Conservation (phyloP, 2,888 invertebrate genomes). For the Andricus quercusramuli region DNA sequence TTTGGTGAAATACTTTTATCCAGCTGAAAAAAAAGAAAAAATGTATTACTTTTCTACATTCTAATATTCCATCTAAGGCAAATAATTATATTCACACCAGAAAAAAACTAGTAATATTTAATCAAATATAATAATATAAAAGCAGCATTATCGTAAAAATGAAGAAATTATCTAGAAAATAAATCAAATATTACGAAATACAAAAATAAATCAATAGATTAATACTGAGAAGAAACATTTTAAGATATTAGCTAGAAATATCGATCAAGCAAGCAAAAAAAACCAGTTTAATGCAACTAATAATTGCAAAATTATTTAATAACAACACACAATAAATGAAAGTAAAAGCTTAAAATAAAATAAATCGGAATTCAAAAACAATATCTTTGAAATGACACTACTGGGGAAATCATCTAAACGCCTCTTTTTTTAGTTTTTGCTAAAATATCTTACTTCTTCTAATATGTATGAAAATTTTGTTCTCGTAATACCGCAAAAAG, state of each 20-base stretch:
- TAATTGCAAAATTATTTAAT: neutral
- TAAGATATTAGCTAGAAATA: neutral
- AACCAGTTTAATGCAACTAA: neutral
- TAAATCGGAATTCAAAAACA: neutral
- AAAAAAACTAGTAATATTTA: neutral
- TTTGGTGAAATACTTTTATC: constrained; percentile 70
- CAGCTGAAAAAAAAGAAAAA: constrained; percentile 63
- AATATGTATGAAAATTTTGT: too few species aligned
- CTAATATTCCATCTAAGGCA: constrained; percentile 34
- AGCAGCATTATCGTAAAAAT: neutral
- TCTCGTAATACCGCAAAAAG: too few species aligned
- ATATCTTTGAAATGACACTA: neutral
- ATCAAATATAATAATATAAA: neutral
- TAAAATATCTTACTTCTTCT: too few species aligned
- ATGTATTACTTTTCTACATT: neutral
- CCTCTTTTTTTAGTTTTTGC: too few species aligned
- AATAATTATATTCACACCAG: constrained; percentile 9
- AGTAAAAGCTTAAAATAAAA: neutral
- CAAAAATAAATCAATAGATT: neutral
- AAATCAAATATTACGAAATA: neutral
- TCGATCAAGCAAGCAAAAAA: neutral
- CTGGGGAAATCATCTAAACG: too few species aligned
- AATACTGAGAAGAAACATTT: neutral
- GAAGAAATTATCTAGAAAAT: neutral
- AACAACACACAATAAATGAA: neutral